Conservation (phyloP, 1,140 invertebrate species). For the Oryctes rhinoceros region DNA sequence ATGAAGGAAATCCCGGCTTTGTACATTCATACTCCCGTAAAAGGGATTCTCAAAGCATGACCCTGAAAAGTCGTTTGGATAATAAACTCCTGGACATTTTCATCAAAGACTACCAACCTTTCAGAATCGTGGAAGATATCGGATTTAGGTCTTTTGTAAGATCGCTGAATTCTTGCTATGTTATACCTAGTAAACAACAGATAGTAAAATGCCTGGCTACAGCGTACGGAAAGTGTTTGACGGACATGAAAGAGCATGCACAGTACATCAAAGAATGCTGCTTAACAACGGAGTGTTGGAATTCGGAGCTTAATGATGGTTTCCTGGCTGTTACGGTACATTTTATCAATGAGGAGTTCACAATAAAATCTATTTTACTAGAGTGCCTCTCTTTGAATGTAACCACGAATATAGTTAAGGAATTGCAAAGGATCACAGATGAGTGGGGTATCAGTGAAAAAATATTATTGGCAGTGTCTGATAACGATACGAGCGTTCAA, state of each 20-base stretch:
- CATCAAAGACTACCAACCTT: conserved; percentile 35
- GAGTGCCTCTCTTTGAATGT: conserved; percentile 40
- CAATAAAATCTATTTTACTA: conserved; percentile 26
- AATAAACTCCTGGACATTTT: conserved; percentile 43
- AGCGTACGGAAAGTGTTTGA: conserved; percentile 43
- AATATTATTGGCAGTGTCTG: conserved; percentile 47
- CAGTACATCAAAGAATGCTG: conserved; percentile 1
- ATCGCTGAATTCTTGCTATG: conserved; percentile 38
- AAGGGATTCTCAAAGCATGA: neutral
- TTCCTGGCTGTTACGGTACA: conserved; percentile 43
- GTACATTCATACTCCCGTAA: neutral
- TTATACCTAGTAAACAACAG: conserved; percentile 19
- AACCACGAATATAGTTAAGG: conserved; percentile 43
- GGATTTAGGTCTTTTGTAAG: conserved; percentile 41
- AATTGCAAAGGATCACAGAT: conserved; percentile 42
- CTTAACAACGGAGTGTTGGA: conserved; percentile 38
- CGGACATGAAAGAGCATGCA: conserved; percentile 20
- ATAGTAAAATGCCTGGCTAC: conserved; percentile 21
- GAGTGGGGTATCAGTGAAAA: conserved; percentile 48
- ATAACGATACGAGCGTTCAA: conserved; percentile 52
- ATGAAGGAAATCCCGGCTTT: neutral
- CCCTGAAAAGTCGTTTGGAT: neutral
- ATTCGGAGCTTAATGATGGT: conserved; percentile 35
- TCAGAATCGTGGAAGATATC: conserved; percentile 31
- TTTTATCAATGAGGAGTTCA: conserved; percentile 42